Percentiles rank a stretch among this genome's conserved stretches.
phyloP scores from a whole-genome alignment of 2,113 vertebrate genomes.

The Dinomys branickii region DNA sequence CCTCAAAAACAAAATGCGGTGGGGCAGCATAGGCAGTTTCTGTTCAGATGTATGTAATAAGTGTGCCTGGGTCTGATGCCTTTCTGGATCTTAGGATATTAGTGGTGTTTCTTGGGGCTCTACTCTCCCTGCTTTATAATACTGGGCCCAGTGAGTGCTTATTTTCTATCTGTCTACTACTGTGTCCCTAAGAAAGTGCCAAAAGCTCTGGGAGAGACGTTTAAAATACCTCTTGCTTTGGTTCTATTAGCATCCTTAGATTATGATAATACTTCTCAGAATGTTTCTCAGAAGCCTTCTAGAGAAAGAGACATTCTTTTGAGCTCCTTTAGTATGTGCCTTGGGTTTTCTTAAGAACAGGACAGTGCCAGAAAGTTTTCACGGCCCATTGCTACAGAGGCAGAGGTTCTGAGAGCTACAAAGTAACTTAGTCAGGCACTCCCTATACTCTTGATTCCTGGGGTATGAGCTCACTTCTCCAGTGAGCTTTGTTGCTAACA shows the following conservation, averaged over 20 bases:
- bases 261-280: not conserved
- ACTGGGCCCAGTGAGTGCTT: not conserved
- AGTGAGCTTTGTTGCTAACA: not conserved
- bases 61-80: not conserved
- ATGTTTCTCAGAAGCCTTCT: not conserved
- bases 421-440: not conserved
- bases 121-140: not conserved
- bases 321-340: not conserved
- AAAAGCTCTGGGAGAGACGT: not conserved
- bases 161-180: not conserved
- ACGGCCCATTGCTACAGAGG: not conserved
- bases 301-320: not conserved
- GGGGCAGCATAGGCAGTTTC: not conserved
- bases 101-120: not conserved
- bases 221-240: constrained; percentile 13
- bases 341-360: not conserved
- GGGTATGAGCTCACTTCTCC: not conserved
- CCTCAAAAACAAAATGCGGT: not conserved
- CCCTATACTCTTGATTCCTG: not conserved
- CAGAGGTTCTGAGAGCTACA: not conserved
- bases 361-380: not conserved
- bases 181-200: not conserved
- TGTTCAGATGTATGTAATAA: not conserved
- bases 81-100: not conserved
- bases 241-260: not conserved